Evolutionary conservation across 2,888 invertebrate species (phyloP).

Genomic region (Himalopsyche kuldschensis): DNA sequence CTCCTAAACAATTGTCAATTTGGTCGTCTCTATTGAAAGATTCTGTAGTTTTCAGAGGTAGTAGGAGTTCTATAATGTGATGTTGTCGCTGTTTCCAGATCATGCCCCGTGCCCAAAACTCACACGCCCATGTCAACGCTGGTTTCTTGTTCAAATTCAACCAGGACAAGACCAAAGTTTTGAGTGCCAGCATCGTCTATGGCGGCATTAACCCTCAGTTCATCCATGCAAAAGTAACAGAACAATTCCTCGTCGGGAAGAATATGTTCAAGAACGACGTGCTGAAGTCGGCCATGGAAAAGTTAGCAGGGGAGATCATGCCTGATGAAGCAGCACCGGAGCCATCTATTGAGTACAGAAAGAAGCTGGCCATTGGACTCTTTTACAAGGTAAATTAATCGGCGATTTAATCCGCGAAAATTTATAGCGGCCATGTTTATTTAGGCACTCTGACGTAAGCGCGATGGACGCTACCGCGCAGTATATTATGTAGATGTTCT

Average conservation of each 20-base stretch:
- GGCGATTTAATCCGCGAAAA: neutral
- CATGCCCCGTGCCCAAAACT: slow-evolving; percentile 74
- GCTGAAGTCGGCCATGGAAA: slow-evolving; percentile 55
- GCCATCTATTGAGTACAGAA: slow-evolving; percentile 69
- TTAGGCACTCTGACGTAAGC: too few relatives aligned
- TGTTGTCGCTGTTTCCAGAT: slow-evolving; percentile 56
- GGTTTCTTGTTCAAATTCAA: slow-evolving; percentile 68
- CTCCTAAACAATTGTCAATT: too few relatives aligned
- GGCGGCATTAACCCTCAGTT: slow-evolving; percentile 65
- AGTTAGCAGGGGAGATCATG: slow-evolving; percentile 62
- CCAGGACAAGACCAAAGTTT: slow-evolving; percentile 47
- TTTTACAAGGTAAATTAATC: slow-evolving; percentile 71
- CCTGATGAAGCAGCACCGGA: slow-evolving; percentile 70
- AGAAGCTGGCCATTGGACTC: slow-evolving; percentile 69
- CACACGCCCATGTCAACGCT: slow-evolving; percentile 77
- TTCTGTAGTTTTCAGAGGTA: too few relatives aligned
- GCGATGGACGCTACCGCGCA: too few relatives aligned
- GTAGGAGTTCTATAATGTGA: too few relatives aligned
- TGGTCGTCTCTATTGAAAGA: too few relatives aligned
- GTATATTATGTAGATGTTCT: too few relatives aligned
- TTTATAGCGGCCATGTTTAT: too few relatives aligned
- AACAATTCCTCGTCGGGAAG: slow-evolving; percentile 53
- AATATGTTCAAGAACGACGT: slow-evolving; percentile 51
- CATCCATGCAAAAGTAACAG: slow-evolving; percentile 62
- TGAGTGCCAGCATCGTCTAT: slow-evolving; percentile 62